Evolutionary conservation across 2,113 vertebrate genomes (phyloP), one percentile per base, ranked within the genome.

Genomic region (Lethenteron reissneri): DNA sequence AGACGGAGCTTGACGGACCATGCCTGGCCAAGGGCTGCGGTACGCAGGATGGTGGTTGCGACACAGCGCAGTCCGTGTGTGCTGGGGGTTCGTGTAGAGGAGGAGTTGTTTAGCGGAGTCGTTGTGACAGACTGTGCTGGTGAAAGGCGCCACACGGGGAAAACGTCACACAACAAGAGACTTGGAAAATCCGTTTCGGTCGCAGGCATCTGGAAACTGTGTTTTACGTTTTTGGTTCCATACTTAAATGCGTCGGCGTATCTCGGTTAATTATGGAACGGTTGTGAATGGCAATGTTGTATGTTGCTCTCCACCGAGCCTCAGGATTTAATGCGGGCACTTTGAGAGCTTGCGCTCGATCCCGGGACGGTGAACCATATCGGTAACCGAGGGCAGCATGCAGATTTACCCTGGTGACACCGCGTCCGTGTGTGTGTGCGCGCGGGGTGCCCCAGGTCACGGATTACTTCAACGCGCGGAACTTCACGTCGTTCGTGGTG

Each of bases 401-500:
- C 15, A 68, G 62, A 15, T 68, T 68, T n/a, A 15, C 15, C 15
- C 15, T 8, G 15, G 62, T 68, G 19, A 68, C 19, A 15, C 62
- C 19, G 8, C 19, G 15, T 68, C 62, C 62, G 19, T 68, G 15
- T 68, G 15, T 68, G 41, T 9, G 62, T 68, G 15, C 19, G 62
- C 8, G 70, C 70, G 56, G 41, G 72, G 70, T 70, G 13, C 75
- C 76, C 1, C 78, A 94, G 90, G 87, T 92, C 70, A 81, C 90
- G 0, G 89, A 95, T 74, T 81, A 86, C 76, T 64, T 71, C 25
- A 80, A 88, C 78, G 88, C 88, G 4, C 77, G 76, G 0, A 72
- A 78, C 0, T 88, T 87, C 75, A 74, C 75, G 2, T 81, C 85
- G 8, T 78, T 87, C 2, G 89, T 86, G 1, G 76, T 94, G 74